phyloP scores from a whole-genome alignment of 2,113 vertebrate genomes.

The Tragelaphus scriptus region DNA sequence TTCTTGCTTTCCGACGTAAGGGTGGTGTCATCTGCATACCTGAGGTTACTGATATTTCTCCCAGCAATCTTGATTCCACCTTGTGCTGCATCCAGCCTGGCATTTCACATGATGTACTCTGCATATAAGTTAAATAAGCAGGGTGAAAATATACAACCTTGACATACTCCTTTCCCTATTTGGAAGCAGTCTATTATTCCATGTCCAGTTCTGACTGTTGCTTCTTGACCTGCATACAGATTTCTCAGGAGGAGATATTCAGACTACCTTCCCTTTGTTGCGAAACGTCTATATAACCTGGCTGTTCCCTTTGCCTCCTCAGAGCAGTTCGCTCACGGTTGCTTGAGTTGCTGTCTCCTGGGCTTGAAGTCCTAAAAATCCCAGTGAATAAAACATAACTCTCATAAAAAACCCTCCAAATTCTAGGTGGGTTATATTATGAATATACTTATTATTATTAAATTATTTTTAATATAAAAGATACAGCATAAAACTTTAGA shows the following conservation, averaged over 20 bases:
- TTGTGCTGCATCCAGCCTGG: neutral
- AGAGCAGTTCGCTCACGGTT: neutral
- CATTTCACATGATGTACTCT: neutral
- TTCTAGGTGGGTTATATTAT: neutral
- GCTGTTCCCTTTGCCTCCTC: neutral
- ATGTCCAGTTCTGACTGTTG: neutral
- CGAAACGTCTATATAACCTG: neutral
- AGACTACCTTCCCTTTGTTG: neutral
- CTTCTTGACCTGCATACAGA: neutral
- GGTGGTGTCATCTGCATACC: neutral
- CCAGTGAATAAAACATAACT: neutral
- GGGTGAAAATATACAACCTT: neutral
- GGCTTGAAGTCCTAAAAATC: neutral
- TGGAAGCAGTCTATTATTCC: neutral
- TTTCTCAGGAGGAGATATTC: neutral
- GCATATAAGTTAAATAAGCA: neutral
- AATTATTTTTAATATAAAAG: neutral
- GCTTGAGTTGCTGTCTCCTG: neutral
- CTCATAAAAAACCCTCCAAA: neutral
- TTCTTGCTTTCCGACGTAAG: neutral
- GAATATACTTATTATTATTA: neutral
- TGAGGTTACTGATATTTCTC: neutral
- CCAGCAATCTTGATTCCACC: neutral
- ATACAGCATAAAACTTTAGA: neutral
- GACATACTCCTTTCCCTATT: neutral